Evolutionary conservation across 2,888 invertebrate genomes (phyloP).

Genomic region (Eretmocerus hayati): DNA sequence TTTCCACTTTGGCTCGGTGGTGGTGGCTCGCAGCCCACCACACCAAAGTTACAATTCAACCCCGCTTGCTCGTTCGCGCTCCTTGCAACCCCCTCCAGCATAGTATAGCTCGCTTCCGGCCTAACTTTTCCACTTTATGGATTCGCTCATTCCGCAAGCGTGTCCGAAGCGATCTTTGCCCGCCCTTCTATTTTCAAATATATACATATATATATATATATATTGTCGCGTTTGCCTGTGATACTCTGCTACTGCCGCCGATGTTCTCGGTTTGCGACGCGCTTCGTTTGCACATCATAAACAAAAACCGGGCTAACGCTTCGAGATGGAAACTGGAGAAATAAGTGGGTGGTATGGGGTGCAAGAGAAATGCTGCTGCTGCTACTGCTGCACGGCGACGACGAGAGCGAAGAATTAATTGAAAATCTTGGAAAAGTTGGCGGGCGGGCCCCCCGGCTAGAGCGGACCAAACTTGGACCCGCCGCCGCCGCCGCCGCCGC

Average conservation of each 20-base stretch:
- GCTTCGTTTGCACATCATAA: too few species aligned
- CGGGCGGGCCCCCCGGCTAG: not conserved
- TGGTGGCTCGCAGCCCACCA: not conserved
- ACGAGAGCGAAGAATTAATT: constrained; percentile 8
- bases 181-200: too few species aligned
- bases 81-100: not conserved
- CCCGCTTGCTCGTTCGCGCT: not conserved
- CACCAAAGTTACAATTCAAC: not conserved
- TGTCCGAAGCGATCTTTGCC: too few species aligned
- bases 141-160: not conserved
- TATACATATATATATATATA: too few species aligned
- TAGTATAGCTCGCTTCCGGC: not conserved
- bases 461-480: not conserved
- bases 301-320: too few species aligned
- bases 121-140: not conserved
- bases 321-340: not conserved
- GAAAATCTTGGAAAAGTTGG: constrained; percentile 9
- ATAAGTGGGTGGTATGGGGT: too few species aligned
- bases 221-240: too few species aligned
- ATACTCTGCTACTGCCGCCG: too few species aligned
- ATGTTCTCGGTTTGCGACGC: too few species aligned
- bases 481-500: too few species aligned
- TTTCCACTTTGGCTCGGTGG: not conserved
- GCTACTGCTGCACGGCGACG: too few species aligned
- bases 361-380: too few species aligned